A percentile compares a stretch with the other conserved stretches of the same genome.
phyloP scores from a whole-genome alignment of 2,797 vertebrate genomes.

The Hippocampus kuda region DNA sequence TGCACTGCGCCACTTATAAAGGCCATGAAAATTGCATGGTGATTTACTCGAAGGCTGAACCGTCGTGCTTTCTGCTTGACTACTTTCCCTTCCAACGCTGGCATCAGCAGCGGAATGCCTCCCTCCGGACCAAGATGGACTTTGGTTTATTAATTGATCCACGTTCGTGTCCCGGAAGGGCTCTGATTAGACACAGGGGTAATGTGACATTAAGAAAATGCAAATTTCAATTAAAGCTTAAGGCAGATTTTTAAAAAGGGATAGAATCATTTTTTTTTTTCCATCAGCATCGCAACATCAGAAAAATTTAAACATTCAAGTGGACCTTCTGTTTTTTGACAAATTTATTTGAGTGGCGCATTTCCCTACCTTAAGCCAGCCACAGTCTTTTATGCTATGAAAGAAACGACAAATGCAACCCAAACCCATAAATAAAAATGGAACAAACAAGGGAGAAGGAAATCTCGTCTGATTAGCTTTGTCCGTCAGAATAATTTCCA shows the following conservation, averaged over 20 bases:
- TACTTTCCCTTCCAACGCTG: not conserved
- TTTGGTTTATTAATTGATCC: not conserved
- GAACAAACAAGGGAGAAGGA: not conserved
- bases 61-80: not conserved
- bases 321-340: not conserved
- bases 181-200: not conserved
- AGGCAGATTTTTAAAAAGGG: not conserved
- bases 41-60: constrained; percentile 4
- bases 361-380: not conserved
- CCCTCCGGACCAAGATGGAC: not conserved
- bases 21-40: constrained; percentile 8
- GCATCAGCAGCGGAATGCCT: not conserved
- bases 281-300: too few species aligned
- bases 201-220: not conserved
- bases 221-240: not conserved
- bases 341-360: not conserved
- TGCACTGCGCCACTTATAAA: constrained; percentile 1
- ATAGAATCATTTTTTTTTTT: not conserved
- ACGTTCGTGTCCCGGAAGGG: not conserved
- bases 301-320: not conserved
- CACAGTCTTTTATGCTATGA: not conserved
- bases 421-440: not conserved
- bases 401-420: not conserved
- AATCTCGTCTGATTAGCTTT: not conserved
- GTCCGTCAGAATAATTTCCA: not conserved